Evolutionary conservation across 2,113 vertebrate genomes (phyloP).

Genomic region (Eubucco bourcierii): DNA sequence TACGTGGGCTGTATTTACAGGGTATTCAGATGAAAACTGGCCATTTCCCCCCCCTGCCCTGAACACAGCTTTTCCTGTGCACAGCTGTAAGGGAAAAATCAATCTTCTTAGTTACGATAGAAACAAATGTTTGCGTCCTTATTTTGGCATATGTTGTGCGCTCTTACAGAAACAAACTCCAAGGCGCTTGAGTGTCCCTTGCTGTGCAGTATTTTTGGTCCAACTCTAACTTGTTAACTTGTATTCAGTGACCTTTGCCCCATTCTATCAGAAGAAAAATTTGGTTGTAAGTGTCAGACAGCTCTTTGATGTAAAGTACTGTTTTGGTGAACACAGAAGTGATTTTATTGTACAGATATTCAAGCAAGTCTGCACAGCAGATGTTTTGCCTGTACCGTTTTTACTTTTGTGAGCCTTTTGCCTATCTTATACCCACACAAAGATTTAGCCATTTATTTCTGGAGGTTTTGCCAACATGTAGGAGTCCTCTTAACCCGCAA

Average conservation of each 20-base stretch:
- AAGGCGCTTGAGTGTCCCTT: neutral
- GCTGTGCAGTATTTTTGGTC: neutral
- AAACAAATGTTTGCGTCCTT: neutral
- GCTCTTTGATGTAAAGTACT: neutral
- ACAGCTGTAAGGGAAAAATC: neutral
- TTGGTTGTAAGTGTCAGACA: neutral
- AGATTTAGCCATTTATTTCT: neutral
- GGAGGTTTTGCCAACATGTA: neutral
- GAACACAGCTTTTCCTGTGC: neutral
- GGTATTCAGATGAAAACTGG: neutral
- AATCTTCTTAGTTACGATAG: neutral
- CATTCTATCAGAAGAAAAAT: neutral
- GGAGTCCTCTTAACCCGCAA: neutral
- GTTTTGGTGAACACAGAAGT: neutral
- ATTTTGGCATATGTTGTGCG: neutral
- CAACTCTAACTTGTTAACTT: neutral
- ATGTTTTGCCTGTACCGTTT: neutral
- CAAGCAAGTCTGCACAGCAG: neutral
- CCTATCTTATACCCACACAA: neutral
- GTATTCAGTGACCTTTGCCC: neutral
- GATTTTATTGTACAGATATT: neutral
- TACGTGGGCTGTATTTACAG: neutral
- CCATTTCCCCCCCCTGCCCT: neutral
- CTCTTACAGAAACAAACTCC: neutral
- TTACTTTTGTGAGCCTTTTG: neutral